Conservation (phyloP, 2,797 vertebrate genomes). For the Eospalax fontanierii region DNA sequence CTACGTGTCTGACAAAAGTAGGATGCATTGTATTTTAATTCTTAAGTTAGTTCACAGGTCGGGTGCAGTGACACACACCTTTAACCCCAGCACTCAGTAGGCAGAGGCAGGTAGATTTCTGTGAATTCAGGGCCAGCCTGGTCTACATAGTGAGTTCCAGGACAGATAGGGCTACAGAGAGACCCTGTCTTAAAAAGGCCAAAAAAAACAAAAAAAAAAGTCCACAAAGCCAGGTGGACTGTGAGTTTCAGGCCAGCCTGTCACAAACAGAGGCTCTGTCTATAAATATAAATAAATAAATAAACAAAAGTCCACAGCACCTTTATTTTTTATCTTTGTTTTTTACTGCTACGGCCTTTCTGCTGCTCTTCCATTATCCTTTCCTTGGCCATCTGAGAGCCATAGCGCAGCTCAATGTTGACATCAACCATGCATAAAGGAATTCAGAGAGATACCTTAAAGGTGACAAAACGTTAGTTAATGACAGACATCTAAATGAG, state of each 20-base stretch:
- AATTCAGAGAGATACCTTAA: slow-evolving; percentile 98
- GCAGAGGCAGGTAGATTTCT: no score
- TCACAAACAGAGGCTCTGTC: neutral
- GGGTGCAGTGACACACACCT: no score
- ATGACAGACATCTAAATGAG: neutral
- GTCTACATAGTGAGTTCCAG: no score
- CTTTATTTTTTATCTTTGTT: slow-evolving; percentile 99
- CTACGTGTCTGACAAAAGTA: slow-evolving; percentile 32
- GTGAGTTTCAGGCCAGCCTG: neutral
- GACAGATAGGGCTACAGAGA: no score
- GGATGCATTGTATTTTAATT: no score
- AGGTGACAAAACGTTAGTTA: slow-evolving; percentile 37
- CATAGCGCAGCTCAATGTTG: slow-evolving; percentile 97
- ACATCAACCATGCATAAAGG: slow-evolving; percentile 99
- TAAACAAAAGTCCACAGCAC: slow-evolving; percentile 88
- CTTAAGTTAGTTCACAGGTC: no score
- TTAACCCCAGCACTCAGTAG: no score
- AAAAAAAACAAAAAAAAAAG: no score
- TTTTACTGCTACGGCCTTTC: slow-evolving; percentile 98
- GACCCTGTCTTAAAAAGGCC: no score
- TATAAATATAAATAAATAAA: neutral
- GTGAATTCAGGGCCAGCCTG: no score
- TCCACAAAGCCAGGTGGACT: neutral
- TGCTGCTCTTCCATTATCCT: slow-evolving; percentile 98
- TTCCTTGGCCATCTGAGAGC: slow-evolving; percentile 99